Conservation (phyloP, 2,888 invertebrate genomes). For the Gibbula magus region DNA sequence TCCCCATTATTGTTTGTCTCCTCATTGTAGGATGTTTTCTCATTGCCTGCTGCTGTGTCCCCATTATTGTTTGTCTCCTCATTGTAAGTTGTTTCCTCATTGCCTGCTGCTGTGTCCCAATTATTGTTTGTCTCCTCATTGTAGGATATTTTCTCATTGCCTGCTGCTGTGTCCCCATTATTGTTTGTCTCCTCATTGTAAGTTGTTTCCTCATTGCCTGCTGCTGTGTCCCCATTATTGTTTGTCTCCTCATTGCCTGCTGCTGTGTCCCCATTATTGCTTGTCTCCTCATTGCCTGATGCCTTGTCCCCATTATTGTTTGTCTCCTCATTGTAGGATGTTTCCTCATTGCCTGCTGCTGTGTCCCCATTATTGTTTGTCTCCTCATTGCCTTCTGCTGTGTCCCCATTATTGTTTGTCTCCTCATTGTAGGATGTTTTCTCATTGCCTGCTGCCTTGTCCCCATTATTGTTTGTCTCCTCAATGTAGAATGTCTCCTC, state of each 20-base stretch:
- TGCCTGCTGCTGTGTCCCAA: not conserved
- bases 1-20: not conserved
- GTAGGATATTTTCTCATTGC: not conserved
- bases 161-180: not conserved
- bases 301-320: not conserved
- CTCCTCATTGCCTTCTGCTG: no score
- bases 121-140: no score
- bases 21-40: not conserved
- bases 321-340: no score
- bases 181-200: no score
- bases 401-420: no score
- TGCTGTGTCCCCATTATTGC: no score
- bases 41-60: no score
- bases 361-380: no score
- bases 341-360: no score
- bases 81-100: no score
- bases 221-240: not conserved
- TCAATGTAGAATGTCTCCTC: not conserved
- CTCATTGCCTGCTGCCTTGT: not conserved
- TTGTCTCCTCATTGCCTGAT: no score
- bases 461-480: not conserved
- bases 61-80: no score
- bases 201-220: not conserved
- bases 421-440: not conserved
- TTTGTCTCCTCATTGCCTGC: not conserved